Percentiles rank a stretch among this genome's conserved stretches.
Evolutionary conservation across 2,797 vertebrate genomes (phyloP).

Genomic region (Enteromius thamalakanensis): DNA sequence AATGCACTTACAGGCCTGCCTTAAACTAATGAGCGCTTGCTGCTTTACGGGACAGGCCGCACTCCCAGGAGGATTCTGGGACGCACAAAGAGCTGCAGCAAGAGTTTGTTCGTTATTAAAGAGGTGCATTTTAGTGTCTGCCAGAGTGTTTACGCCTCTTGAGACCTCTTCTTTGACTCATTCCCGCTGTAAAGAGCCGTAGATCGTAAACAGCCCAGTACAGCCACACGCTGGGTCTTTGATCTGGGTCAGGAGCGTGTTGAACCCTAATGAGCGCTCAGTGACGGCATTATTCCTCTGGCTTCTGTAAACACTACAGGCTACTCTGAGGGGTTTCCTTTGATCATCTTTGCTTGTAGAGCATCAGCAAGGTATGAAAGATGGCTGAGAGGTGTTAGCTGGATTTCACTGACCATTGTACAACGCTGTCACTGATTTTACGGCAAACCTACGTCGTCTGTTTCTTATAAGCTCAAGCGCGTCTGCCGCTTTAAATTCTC

Average conservation of each 20-base stretch:
- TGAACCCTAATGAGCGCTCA: constrained; percentile 17
- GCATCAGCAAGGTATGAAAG: neutral
- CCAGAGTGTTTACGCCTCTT: constrained; percentile 4
- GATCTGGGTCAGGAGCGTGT: constrained; percentile 20
- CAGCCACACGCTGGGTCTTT: constrained; percentile 4
- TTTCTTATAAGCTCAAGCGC: too few species aligned
- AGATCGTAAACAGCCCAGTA: neutral
- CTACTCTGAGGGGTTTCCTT: constrained; percentile 6
- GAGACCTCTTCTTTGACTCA: constrained; percentile 30
- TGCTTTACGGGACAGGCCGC: constrained; percentile 17
- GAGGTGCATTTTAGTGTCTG: constrained; percentile 23
- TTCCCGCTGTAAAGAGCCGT: constrained; percentile 5
- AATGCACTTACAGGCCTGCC: constrained; percentile 44
- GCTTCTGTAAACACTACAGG: constrained; percentile 11
- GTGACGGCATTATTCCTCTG: constrained; percentile 6
- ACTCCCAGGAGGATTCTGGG: constrained; percentile 37
- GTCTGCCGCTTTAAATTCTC: too few species aligned
- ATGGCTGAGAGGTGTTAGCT: neutral
- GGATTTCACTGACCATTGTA: neutral
- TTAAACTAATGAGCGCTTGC: constrained; percentile 52
- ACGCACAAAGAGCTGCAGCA: constrained; percentile 44
- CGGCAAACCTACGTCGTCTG: neutral
- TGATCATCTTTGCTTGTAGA: neutral
- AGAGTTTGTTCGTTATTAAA: constrained; percentile 33
- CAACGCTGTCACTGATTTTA: neutral